Base-by-base conservation (phyloP, 2,888 invertebrate genomes). In the Pogonocherus hispidulus region DNA sequence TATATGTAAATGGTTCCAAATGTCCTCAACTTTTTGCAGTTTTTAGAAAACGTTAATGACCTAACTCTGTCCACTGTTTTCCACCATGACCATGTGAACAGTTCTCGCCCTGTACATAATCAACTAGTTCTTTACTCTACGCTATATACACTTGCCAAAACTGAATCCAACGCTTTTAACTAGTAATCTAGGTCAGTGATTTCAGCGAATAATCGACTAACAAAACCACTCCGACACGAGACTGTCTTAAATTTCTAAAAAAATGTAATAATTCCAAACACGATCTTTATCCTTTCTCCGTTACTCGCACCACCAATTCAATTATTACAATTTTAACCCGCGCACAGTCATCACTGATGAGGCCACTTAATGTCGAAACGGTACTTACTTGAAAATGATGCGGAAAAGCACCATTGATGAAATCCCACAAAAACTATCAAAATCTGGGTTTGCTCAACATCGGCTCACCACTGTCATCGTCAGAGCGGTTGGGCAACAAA, bases 371-470 rank as follows among this genome's bases (percentile, higher is more conserved):
- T 14, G 44, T 16, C 47, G 20, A 47, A 47, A 20, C 16, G 35
- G 16, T 9, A 68, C 67, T 64, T 68, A 68, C 67, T 68, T 54
- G 20, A 63, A 68, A 44, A 68, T 68, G 32, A 59, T 59, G 23
- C 37, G 46, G 35, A 68, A 49, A 9, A 68, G 47, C 11, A 46
- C 57, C 67, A 68, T 68, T 37, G 20, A 27, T 47, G n/a, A 6
- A 20, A 16, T 32, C n/a, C 5, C 16, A 20, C 47, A 8, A n/a
- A 35, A 37, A 35, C 49, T 14, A 37, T 32, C 16, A 6, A 20
- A 51, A 51, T 35, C 46, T 16, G 18, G 16, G 46, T n/a, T 47
- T 32, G 32, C 19, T 47, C 47, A 27, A 59, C 32, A 59, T 59
- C 18, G 27, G 47, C 49, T 52, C 56, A 59, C 8, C 63, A 63